These are phyloP conservation scores for Argyresthia goedartella DNA, from an alignment of 2,888 invertebrate genomes.

Conservation along the genomic window DNA sequence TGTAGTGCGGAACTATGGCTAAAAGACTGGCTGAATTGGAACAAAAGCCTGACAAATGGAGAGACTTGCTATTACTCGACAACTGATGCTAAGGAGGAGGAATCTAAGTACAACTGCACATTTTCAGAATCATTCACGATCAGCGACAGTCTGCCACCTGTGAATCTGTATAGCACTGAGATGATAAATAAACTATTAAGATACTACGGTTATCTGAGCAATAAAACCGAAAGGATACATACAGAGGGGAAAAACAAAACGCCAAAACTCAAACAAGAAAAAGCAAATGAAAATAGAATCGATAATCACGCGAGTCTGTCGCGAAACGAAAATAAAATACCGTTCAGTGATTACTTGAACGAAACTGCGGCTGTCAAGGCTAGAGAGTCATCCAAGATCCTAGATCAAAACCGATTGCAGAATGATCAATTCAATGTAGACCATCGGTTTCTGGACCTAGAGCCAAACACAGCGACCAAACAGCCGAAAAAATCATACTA, in stretches of 20 bases:
- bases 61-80: constrained; percentile 62
- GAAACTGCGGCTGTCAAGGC: constrained; percentile 34
- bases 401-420: constrained; percentile 45
- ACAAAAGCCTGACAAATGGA: constrained; percentile 40
- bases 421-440: constrained; percentile 42
- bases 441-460: constrained; percentile 40
- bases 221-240: constrained; percentile 48
- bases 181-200: constrained; percentile 62
- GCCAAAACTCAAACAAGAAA: constrained; percentile 16
- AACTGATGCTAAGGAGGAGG: constrained; percentile 49
- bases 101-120: constrained; percentile 59
- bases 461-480: constrained; percentile 24
- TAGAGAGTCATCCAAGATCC: constrained; percentile 37
- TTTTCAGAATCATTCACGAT: constrained; percentile 65
- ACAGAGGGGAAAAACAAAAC: constrained; percentile 28
- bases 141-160: constrained; percentile 60
- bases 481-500: constrained; percentile 25
- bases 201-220: constrained; percentile 58
- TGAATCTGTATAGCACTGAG: constrained; percentile 62
- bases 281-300: constrained; percentile 13
- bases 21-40: constrained; percentile 75
- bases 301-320: constrained; percentile 5
- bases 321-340: constrained; percentile 31
- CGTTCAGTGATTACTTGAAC: constrained; percentile 33
- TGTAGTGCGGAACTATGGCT: constrained; percentile 77